These are phyloP conservation scores for Lumbricus terrestris DNA, from an alignment of 2,888 invertebrate genomes.

Conservation along the genomic window DNA sequence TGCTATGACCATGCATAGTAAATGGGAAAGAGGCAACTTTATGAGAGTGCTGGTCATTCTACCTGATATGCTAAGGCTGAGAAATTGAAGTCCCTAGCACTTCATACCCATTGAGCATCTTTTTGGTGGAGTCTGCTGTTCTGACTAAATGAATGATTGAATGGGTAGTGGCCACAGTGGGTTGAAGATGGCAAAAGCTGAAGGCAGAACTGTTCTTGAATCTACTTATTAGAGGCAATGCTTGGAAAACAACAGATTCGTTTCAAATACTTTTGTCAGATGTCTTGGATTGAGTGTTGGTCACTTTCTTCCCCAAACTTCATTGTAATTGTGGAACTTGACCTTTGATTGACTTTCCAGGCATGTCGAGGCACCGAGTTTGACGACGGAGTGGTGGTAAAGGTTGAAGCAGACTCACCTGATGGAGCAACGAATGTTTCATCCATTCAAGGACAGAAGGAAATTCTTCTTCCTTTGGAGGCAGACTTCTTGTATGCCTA, in stretches of 20 bases:
- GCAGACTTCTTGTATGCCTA: conserved; percentile 92
- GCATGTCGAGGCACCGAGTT: conserved; percentile 52
- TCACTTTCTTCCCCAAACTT: background rate
- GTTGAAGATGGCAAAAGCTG: too few species aligned
- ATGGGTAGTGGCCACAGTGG: background rate
- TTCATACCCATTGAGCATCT: background rate
- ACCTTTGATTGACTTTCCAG: conserved; percentile 38
- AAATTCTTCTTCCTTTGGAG: conserved; percentile 74
- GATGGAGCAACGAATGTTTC: background rate
- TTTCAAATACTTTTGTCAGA: background rate
- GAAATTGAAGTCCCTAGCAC: too few species aligned
- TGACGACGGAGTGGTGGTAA: conserved; percentile 47
- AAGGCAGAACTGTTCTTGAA: too few species aligned
- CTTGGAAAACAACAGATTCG: background rate
- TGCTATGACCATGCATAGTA: background rate
- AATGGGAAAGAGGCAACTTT: background rate
- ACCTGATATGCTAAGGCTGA: too few species aligned
- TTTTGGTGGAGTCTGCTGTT: background rate
- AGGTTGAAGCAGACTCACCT: conserved; percentile 62
- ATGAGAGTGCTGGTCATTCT: too few species aligned
- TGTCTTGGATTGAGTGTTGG: background rate
- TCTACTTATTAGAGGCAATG: too few species aligned
- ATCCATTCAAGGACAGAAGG: background rate
- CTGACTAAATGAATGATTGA: background rate
- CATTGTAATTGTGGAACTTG: background rate